Percentiles rank a stretch among this genome's conserved stretches.
Evolutionary conservation across 2,888 invertebrate genomes (phyloP).

Genomic region (Dorcus parallelipipedus): DNA sequence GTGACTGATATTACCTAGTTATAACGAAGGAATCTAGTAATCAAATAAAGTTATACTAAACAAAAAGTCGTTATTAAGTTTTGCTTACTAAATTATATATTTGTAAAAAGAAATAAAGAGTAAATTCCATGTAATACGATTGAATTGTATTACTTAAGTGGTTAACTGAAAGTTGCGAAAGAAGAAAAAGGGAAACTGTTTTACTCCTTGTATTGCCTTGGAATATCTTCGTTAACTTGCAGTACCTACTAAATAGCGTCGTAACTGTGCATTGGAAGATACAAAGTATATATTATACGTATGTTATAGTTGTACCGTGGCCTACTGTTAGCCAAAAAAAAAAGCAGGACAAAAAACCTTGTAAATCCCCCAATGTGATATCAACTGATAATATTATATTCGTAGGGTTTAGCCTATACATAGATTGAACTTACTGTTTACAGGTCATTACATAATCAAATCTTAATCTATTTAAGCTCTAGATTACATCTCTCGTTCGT

Average conservation of each 20-base stretch:
- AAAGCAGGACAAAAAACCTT: conserved; percentile 12
- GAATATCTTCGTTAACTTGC: too few species aligned
- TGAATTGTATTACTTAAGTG: neutral
- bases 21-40: too few species aligned
- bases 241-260: neutral
- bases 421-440: conserved; percentile 25
- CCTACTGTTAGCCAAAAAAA: conserved; percentile 12
- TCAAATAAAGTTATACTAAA: too few species aligned
- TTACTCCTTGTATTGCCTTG: too few species aligned
- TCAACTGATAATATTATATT: conserved; percentile 42
- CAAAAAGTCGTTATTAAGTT: too few species aligned
- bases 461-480: conserved; percentile 27
- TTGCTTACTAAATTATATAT: too few species aligned
- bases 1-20: too few species aligned
- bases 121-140: too few species aligned
- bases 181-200: too few species aligned
- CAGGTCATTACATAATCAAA: conserved; percentile 38
- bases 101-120: too few species aligned
- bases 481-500: conserved; percentile 14
- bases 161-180: neutral
- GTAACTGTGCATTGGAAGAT: conserved; percentile 10
- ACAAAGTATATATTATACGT: neutral
- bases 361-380: conserved; percentile 38
- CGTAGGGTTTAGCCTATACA: conserved; percentile 16
- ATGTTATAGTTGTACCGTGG: conserved; percentile 8